These are phyloP conservation scores for Takifugu bimaculatus DNA, from an alignment of 2,113 vertebrate genomes.

Conservation along the genomic window DNA sequence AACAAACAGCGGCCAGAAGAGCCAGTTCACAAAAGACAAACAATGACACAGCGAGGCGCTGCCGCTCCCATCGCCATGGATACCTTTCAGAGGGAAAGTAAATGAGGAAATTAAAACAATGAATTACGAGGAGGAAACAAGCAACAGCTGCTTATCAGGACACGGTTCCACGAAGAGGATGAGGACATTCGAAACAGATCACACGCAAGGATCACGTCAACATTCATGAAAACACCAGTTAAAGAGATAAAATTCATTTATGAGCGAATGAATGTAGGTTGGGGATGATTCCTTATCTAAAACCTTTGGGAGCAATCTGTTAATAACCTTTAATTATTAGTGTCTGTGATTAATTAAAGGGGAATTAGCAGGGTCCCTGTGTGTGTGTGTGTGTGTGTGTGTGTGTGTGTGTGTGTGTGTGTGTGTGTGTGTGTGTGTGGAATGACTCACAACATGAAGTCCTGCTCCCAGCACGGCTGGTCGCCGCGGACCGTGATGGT, in stretches of 20 bases:
- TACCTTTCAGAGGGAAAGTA: conserved; percentile 46
- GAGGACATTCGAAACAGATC: neutral
- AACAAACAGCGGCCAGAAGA: conserved; percentile 63
- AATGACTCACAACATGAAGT: conserved; percentile 81
- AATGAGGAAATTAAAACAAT: conserved; percentile 50
- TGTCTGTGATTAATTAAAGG: neutral
- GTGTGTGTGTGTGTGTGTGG: neutral
- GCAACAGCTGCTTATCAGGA: conserved; percentile 12
- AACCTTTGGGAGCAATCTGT: too few relatives aligned
- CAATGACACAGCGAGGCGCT: conserved; percentile 46
- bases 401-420: neutral
- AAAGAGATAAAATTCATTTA: too few relatives aligned
- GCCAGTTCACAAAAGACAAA: conserved; percentile 63
- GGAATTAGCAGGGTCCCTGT: neutral
- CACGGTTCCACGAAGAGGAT: conserved; percentile 4
- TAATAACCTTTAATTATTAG: neutral
- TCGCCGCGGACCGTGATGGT: conserved; percentile 77
- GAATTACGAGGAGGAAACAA: conserved; percentile 45
- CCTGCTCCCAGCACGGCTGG: conserved; percentile 79
- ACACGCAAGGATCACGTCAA: neutral
- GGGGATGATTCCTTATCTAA: too few relatives aligned
- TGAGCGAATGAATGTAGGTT: too few relatives aligned
- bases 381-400: neutral
- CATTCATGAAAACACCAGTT: too few relatives aligned
- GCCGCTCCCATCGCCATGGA: conserved; percentile 44